A percentile compares a stretch with the other conserved stretches of the same genome.
Evolutionary conservation across 2,797 vertebrate genomes (phyloP).

Genomic region (Streptopelia turtur): DNA sequence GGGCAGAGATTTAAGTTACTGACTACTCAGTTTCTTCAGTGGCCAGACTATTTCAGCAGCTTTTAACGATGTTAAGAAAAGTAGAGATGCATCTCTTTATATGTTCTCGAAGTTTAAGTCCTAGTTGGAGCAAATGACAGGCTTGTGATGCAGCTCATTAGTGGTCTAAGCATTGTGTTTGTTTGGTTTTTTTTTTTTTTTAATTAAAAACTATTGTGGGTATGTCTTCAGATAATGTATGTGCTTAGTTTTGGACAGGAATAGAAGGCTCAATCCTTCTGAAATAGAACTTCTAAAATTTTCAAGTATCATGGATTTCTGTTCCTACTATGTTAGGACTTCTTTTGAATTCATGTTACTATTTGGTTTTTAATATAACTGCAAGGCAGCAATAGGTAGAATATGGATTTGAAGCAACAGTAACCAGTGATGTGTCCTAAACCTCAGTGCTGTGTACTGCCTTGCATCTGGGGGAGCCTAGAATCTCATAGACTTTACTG

Average conservation of each 20-base stretch:
- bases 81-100: neutral
- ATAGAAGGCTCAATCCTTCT: neutral
- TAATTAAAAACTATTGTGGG: neutral
- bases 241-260: neutral
- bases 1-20: neutral
- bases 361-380: neutral
- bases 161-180: neutral
- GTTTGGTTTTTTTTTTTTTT: neutral
- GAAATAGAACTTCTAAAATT: neutral
- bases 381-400: neutral
- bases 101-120: neutral
- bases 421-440: neutral
- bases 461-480: neutral
- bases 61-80: neutral
- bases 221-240: neutral
- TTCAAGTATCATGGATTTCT: neutral
- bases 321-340: neutral
- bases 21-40: neutral
- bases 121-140: neutral
- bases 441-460: neutral
- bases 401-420: neutral
- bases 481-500: neutral
- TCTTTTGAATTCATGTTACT: neutral
- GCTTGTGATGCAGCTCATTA: neutral
- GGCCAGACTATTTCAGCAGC: neutral